Evolutionary conservation across 2,797 vertebrate species (phyloP).

Genomic region (Monodelphis domestica): DNA sequence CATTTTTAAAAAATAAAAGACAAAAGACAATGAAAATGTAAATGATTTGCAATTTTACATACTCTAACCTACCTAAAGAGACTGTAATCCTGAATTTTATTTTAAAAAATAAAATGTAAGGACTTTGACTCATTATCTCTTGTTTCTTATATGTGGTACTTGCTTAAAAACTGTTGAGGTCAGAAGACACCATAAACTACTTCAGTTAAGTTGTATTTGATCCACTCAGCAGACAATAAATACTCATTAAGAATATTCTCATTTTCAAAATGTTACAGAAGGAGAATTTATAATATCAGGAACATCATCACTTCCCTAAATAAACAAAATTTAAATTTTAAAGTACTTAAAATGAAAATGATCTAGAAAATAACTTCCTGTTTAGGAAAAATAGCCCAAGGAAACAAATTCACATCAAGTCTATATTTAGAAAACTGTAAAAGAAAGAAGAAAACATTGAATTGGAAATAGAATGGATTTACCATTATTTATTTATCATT

Average conservation of each 20-base stretch:
- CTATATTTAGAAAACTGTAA: neutral
- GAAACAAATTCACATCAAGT: neutral
- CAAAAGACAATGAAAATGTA: neutral
- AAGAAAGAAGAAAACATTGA: neutral
- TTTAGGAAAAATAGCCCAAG: neutral
- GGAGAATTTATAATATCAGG: neutral
- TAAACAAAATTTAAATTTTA: neutral
- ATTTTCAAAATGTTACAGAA: neutral
- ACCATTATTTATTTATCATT: neutral
- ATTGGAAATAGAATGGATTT: neutral
- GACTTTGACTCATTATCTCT: neutral
- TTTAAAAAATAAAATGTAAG: neutral
- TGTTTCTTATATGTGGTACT: neutral
- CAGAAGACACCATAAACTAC: neutral
- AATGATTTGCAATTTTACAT: neutral
- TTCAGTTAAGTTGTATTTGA: neutral
- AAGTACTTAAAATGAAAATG: neutral
- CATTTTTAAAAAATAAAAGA: neutral
- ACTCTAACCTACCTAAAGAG: neutral
- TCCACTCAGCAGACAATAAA: neutral
- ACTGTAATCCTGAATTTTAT: accelerated
- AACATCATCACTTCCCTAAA: neutral
- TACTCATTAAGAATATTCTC: neutral
- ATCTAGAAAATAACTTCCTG: neutral
- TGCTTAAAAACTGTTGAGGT: neutral